Base-by-base conservation (phyloP, 1,140 invertebrate genomes). In the Heliconius hewitsoni region DNA sequence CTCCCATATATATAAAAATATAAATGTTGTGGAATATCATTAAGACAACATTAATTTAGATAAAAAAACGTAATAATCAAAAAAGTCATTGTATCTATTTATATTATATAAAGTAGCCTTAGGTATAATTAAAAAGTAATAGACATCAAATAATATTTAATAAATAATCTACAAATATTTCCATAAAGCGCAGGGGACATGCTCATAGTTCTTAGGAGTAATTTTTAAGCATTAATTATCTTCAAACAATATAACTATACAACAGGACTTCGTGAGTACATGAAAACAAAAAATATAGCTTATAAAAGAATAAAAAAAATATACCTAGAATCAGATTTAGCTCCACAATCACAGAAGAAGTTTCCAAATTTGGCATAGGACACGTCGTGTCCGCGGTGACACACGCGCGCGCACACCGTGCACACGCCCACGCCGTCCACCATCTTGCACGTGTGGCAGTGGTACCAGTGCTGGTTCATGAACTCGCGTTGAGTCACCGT, bases 291-390 rank as follows among this genome's bases (percentile, higher is more conserved):
- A 46, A 23, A 57, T n/a, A 23, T 60, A 60, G 16, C 11, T 23
- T 60, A n/a, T 23, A 11, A 57, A 60, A 60, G 1, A 27, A 60
- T 57, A 18, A 30, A 70, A 27, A 73, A n/a, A 71, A 37, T 11
- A 46, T 81, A 93, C 91, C 93, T 95, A 1, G 93, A 95, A 90
- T 99, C 98, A 82, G 98, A 98, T 92, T 99, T 99, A 9, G 98
- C 98, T 5, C 99, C 99, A 94, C 99, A 99, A 91, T 99, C 99
- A 91, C 99, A 99, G 95, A 99, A 99, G 95, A 99, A 99, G 83
- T 99, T 99, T 4, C 99, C 99, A 92, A 98, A 99, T 91, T 99
- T 99, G 27, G 99, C 98, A 93, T 99, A 99, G 1, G 98, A 99
- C 0, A 99, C 96, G 91, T 99, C 99, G 92, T 99, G 99, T 18